Evolutionary conservation across 2,797 vertebrate genomes (phyloP), one percentile per base, ranked within the genome.

Genomic region (Xenopus petersii): DNA sequence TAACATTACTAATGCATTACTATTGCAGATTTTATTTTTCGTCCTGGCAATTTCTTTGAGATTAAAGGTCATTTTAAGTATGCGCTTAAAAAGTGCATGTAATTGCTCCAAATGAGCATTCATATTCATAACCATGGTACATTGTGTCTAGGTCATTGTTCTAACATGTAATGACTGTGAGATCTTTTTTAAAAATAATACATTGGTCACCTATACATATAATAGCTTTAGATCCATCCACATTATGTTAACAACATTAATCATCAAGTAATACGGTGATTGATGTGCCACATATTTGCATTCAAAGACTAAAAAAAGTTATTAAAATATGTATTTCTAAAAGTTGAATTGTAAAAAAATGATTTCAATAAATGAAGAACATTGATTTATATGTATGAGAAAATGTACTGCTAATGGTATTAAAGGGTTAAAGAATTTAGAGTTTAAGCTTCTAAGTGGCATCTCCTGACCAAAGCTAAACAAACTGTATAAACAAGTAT

Each of bases 91-190:
- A 51, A 59, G 33, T 72, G 58, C 68, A 33, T 47, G 42, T 68
- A 73, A 73, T 73, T 77, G 64, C 65, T 68, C 58, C 64, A 77
- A 73, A 68, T 73, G 70, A 73, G 71, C 70, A 77, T 77, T 26
- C 64, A 72, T 77, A 73, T 73, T 77, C 64, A 68, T 73, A 68
- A 36, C 24, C 15, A 68, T 13, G 16, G 67, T 26, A 49, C 56
- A 55, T 55, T 77, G 26, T 58, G 48, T 48, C 48, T 63, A 59
- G 70, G 64, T 73, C 70, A 63, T 64, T 48, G 24, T 26, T 8
- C 48, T 66, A 5, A 61, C 17, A 58, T 66, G 58, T 59, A 21
- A 71, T 64, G 5, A 12, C 30, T 15, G 33, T 47, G 8, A 47
- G 11, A 64, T 64, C 33, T 70, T 47, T 48, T 64, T 64, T 64